Base-by-base conservation (phyloP, 2,888 invertebrate species). In the Herminia tarsipennalis region DNA sequence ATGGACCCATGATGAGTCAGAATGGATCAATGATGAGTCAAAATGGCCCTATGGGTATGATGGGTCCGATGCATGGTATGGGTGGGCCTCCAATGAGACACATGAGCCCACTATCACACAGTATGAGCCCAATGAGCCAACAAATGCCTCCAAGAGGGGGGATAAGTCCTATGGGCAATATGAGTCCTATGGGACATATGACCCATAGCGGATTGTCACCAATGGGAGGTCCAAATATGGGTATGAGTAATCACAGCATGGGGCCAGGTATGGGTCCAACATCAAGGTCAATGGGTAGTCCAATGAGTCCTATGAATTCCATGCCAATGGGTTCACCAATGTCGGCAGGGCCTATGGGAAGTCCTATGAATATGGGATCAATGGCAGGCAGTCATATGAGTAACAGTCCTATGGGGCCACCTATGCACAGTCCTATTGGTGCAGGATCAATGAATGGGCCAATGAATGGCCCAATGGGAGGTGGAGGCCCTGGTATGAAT, bases 241-340 rank as follows among this genome's bases (percentile, higher is more conserved):
- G 88, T 25, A 93, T 94, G 88, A 93, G 92, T 55, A 93, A 93
- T 79, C 93, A 93, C 68, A 93, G 83, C 55, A 93, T 93, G 93
- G 93, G 93, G 1, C 93, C 94, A 46, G 93, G 92, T 45, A 91
- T 92, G 89, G 92, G 89, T 0, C 93, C 93, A 1, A 74, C 76
- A 50, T 91, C 92, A 51, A 92, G 94, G 58, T 93, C 93, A 50
- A 94, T 95, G 93, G 94, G 94, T 18, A 94, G 94, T 68, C 94
- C 95, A n/a, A 95, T 95, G 94, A 93, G 93, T 50, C 95, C 95
- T 9, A 95, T 95, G 94, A 95, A 94, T 76, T 94, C 93, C 30
- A 92, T 94, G 92, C 94, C 94, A 30, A 93, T 94, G 93, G 94
- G 94, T n/a, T 94, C 94, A 56, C 94, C 94, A 12, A 94, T 95